Base-by-base conservation (phyloP, 1,140 invertebrate species). In the Rhagoletis zephyria region DNA sequence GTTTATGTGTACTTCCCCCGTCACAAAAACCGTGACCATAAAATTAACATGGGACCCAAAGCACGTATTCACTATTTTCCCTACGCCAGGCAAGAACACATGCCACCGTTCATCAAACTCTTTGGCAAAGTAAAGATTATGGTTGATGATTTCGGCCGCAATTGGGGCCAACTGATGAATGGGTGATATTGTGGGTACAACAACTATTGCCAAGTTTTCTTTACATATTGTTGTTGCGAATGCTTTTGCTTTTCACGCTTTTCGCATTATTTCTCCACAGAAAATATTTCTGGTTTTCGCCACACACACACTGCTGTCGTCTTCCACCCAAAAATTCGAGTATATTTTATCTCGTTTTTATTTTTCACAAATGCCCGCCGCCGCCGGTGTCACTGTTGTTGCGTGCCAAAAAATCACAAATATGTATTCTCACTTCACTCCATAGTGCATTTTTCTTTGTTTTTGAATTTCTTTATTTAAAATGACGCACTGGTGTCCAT, bases 321-420 rank as follows among this genome's bases (percentile, higher is more conserved):
- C 9, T 51, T 81, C 30, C n/a, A 48, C 45, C 74, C 16, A 81
- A 81, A 16, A 56, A 81, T 51, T 56, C 42, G 45, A 51, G 16
- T 59, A 74, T 16, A 42, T 7, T 30, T 30, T 30, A 30, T 30
- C 30, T 30, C 30, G 12, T n/a, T 16, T 1, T 63, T 63, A 14
- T 14, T 81, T 56, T 81, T 56, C 48, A 81, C 48, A 74, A 48
- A 74, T 30, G 45, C 6, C 12, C n/a, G 45, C 74, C n/a, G 45
- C 74, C n/a, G n/a, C 74, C 74, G 74, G 74, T 81, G 74, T 81
- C 74, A 51, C 6, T 30, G 48, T 19, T 81, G 74, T 81, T 81
- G 74, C 74, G 74, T 81, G 74, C 74, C 74, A 81, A 81, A 59
- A 56, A 81, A 81, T 51, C 74, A 81, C 45, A 81, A 56, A 56